Evolutionary conservation across 2,888 invertebrate species (phyloP), one percentile per base, ranked within the genome.

Genomic region (Macrosoma leucophasiata): DNA sequence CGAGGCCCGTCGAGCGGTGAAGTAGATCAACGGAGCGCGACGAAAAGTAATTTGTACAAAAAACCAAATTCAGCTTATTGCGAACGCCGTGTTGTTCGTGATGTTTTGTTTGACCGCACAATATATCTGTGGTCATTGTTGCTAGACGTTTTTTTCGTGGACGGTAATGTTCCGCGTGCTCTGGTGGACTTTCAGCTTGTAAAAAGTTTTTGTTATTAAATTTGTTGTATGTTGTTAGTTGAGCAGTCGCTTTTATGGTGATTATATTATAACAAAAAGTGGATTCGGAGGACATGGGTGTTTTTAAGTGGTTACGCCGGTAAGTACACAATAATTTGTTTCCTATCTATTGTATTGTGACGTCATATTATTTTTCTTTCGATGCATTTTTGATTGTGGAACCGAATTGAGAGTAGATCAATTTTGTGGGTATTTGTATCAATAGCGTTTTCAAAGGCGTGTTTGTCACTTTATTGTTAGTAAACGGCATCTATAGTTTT

Each of bases 21-120:
- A 75, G 78, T 77, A 65, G 73, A 65, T 70, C 77, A 78, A 59
- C 79, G 75, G 71, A 82, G 75, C 82, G 82, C 71, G 69, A 82
- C 84, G 76, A 79, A 78, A 81, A 77, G 75, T 78, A 81, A 84
- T 81, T 81, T 82, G 76, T 70, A 77, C 71, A 81, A 82, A 82
- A 82, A 82, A 79, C 74, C 54, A 69, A 82, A 81, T 81, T 76
- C 77, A 81, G 61, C 78, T 78, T 72, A 78, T 81, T 78, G 79
- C 79, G 73, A 81, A 71, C 69, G 69, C 66, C 65, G 72, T 71
- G 75, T 72, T 64, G 72, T 70, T 74, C 77, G 73, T 76, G 73
- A 76, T 79, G 81, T 81, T 82, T 82, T 82, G 77, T 81, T 70
- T 75, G 78, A 78, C 79, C 79, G 72, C 79, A 79, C 76, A 77